phyloP scores from a whole-genome alignment of 1,140 invertebrate genomes.

The Colletes gigas region DNA sequence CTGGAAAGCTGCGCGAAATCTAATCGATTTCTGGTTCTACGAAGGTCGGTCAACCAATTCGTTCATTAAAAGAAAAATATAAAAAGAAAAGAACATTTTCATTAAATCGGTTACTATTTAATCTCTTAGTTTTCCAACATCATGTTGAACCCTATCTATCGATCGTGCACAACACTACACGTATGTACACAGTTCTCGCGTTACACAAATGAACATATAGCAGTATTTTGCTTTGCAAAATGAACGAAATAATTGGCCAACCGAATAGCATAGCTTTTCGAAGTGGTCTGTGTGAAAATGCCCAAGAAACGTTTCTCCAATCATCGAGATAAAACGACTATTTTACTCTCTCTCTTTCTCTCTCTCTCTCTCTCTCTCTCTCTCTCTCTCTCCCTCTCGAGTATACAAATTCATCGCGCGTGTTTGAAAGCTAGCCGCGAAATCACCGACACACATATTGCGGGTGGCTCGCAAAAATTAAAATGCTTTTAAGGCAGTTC shows the following conservation, averaged over 20 bases:
- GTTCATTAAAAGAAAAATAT: neutral
- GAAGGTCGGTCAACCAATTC: conserved; percentile 9
- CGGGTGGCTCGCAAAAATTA: conserved; percentile 47
- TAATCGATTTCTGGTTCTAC: no score
- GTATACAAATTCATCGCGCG: neutral
- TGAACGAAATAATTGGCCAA: conserved; percentile 32
- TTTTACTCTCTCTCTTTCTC: no score
- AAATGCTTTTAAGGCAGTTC: conserved; percentile 68
- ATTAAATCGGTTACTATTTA: neutral
- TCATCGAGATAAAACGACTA: conserved; percentile 28
- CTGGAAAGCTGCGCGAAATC: neutral
- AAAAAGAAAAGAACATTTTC: neutral
- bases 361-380: neutral
- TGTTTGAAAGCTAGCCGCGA: conserved; percentile 8
- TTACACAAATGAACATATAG: neutral
- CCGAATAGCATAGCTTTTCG: conserved; percentile 16
- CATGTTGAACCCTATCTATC: neutral
- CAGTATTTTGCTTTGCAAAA: neutral
- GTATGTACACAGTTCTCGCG: neutral
- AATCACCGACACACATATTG: conserved; percentile 29
- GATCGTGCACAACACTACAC: neutral
- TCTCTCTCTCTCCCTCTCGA: neutral
- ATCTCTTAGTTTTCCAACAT: neutral
- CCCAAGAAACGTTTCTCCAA: conserved; percentile 31
- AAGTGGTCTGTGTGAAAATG: conserved; percentile 34